Conservation (phyloP, 2,888 invertebrate genomes). For the Apamea sordens region DNA sequence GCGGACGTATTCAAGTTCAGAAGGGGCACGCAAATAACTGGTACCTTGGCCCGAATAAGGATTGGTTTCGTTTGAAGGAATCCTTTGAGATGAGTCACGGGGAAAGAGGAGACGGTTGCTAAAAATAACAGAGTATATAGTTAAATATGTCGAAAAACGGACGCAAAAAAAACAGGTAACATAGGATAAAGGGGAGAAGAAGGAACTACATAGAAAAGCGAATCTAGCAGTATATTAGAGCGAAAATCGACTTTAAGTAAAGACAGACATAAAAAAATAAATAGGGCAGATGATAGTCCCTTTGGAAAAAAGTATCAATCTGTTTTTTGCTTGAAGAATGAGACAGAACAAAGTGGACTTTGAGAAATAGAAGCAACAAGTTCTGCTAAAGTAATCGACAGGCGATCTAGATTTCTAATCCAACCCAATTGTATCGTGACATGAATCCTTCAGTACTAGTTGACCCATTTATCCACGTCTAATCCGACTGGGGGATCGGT, state of each 20-base stretch:
- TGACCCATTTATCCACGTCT: slow-evolving; percentile 10
- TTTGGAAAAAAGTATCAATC: not conserved
- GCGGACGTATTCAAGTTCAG: slow-evolving; percentile 63
- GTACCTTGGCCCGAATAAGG: slow-evolving; percentile 52
- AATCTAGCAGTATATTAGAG: not conserved
- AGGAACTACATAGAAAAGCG: not conserved
- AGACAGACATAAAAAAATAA: not conserved
- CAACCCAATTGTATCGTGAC: not conserved
- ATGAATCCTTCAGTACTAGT: slow-evolving; percentile 14
- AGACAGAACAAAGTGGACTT: not conserved
- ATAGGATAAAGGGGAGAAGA: not conserved
- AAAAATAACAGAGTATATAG: slow-evolving; percentile 5
- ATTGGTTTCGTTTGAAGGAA: slow-evolving; percentile 28
- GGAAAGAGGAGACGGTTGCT: not conserved
- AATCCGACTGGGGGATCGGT: slow-evolving; percentile 3
- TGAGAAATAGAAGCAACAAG: not conserved
- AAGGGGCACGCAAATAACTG: slow-evolving; percentile 38
- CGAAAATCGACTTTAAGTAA: not conserved
- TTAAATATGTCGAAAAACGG: not conserved
- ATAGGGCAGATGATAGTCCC: not conserved
- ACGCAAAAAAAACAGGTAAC: not conserved
- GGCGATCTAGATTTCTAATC: not conserved
- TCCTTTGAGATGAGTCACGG: slow-evolving; percentile 15
- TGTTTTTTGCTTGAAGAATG: not conserved
- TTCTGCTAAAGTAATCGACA: not conserved